Base-by-base conservation (phyloP, 1,140 invertebrate species). In the Trichonephila inaurata region DNA sequence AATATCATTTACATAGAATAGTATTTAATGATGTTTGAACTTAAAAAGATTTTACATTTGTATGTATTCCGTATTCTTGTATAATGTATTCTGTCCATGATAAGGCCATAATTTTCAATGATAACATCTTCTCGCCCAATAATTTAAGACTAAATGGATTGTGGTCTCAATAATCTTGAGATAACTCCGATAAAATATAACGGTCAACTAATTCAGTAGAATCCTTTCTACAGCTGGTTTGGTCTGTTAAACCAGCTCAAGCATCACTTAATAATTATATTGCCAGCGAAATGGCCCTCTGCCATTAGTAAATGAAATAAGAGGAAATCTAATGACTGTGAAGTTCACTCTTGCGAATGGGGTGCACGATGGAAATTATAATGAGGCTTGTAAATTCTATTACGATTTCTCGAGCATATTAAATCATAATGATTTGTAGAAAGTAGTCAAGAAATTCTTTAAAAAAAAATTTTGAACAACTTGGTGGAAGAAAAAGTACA, bases 271-370 rank as follows among this genome's bases (percentile, higher is more conserved):
- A 44, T 83, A 83, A 83, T 83, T 83, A 58, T 83, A 83, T 58
- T 83, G 82, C 19, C 7, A 60, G 44, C 24, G 72, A 77, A 83
- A 60, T 58, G 82, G 82, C 82, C 44, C 44, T 58, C 82, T 83
- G 82, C 82, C 82, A 83, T 83, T 83, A 83, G 44, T 60, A 51
- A 83, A 83, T 83, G 82, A 83, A 83, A 83, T 83, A 83, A 83
- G 82, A 24, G 82, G 40, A 58, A 83, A 83, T 83, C 82, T 83
- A 83, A 83, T 83, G 44, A 51, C 82, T 83, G 82, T 60, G 40
- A 83, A 83, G 82, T 83, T 83, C 51, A 60, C 28, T 60, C 82
- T 58, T 18, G 82, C 82, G 82, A 51, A 83, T 83, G 24, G 24
- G 7, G 10, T 18, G 24, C 28, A 19, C 72, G 21, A 83, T 83